Percentiles rank a stretch among this genome's conserved stretches.
Evolutionary conservation across 2,113 vertebrate species (phyloP).

Genomic region (Apistogramma diplotaenia): DNA sequence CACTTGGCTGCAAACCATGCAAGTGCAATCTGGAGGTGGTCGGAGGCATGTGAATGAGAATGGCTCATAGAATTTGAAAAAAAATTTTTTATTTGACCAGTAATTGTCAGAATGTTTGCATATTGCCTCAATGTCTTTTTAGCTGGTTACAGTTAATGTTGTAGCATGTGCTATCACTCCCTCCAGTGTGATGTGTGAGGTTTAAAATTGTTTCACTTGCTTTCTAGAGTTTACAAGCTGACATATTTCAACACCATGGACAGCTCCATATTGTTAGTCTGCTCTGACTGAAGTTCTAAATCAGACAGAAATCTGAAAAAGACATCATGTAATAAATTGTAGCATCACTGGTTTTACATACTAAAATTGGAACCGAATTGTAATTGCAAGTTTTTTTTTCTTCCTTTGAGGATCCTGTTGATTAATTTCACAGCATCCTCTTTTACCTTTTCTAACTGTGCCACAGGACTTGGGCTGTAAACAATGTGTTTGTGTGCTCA

Average conservation of each 20-base stretch:
- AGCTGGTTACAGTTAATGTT: background rate
- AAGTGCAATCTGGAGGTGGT: background rate
- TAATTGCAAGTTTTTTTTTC: background rate
- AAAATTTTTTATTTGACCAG: background rate
- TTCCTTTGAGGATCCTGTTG: background rate
- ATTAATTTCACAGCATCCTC: background rate
- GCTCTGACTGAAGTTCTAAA: background rate
- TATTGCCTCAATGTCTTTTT: background rate
- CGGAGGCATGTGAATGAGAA: background rate
- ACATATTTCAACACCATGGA: background rate
- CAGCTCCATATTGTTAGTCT: background rate
- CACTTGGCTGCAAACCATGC: background rate
- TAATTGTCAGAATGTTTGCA: background rate
- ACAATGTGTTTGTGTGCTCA: conserved; percentile 13
- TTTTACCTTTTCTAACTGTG: background rate
- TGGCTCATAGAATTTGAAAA: background rate
- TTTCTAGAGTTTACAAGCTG: background rate
- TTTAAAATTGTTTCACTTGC: background rate
- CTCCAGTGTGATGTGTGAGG: background rate
- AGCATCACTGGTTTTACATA: background rate
- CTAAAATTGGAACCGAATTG: too few species aligned
- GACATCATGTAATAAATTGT: background rate
- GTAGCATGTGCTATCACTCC: background rate
- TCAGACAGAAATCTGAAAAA: background rate
- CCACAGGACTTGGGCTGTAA: background rate